Evolutionary conservation across 2,888 invertebrate species (phyloP).

Genomic region (Drosophila percnosoma): DNA sequence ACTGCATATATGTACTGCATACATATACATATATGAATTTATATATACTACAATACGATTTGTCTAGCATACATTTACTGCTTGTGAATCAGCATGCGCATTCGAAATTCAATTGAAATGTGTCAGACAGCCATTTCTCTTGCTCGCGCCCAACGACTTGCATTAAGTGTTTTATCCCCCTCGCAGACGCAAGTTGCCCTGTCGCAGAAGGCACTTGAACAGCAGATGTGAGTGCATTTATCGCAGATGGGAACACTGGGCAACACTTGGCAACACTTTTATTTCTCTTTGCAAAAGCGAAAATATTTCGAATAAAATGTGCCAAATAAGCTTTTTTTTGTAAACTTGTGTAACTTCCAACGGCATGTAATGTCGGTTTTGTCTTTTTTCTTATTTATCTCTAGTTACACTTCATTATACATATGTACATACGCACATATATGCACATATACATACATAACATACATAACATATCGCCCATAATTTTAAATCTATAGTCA

Average conservation of each 20-base stretch:
- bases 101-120: constrained; percentile 70
- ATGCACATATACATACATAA: too few relatives aligned
- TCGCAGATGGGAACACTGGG: constrained; percentile 3
- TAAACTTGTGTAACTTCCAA: neutral
- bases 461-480: too few relatives aligned
- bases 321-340: neutral
- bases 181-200: neutral
- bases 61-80: constrained; percentile 4
- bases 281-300: neutral
- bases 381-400: too few relatives aligned
- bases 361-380: neutral
- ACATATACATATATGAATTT: constrained; percentile 6
- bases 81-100: constrained; percentile 18
- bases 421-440: neutral
- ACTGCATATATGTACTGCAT: constrained; percentile 22
- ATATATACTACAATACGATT: constrained; percentile 8
- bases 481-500: neutral
- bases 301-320: neutral
- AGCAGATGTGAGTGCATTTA: constrained; percentile 39
- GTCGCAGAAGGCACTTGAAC: constrained; percentile 19
- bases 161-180: constrained; percentile 27
- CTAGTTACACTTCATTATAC: neutral
- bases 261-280: neutral
- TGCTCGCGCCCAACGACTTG: constrained; percentile 33
- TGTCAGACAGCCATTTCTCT: constrained; percentile 70